Percentiles rank a stretch among this genome's conserved stretches.
Conservation (phyloP, 2,888 invertebrate genomes). For the Drosophila lutescens region DNA sequence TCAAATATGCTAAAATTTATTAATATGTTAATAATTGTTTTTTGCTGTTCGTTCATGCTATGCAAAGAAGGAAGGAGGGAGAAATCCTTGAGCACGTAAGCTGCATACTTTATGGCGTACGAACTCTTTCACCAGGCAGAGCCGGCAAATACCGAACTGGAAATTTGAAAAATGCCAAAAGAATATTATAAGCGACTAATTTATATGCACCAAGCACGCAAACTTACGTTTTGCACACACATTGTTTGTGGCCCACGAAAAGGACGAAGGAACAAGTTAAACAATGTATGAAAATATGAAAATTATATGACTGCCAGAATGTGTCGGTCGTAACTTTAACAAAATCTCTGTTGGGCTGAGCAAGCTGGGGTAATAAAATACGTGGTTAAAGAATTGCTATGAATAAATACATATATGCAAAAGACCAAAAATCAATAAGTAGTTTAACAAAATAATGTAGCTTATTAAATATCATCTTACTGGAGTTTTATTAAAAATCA, state of each 20-base stretch:
- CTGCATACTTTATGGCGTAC: slow-evolving; percentile 76
- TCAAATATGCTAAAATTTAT: slow-evolving; percentile 79
- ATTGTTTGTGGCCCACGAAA: slow-evolving; percentile 57
- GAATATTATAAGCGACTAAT: slow-evolving; percentile 77
- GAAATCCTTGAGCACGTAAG: slow-evolving; percentile 75
- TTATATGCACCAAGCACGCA: slow-evolving; percentile 77
- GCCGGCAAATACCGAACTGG: slow-evolving; percentile 73
- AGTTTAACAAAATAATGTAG: neutral
- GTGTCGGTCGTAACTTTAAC: slow-evolving; percentile 76
- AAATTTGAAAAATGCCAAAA: slow-evolving; percentile 79
- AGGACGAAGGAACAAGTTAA: slow-evolving; percentile 59
- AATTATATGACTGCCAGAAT: slow-evolving; percentile 72
- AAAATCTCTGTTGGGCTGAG: slow-evolving; percentile 46
- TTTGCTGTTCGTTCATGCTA: slow-evolving; percentile 40
- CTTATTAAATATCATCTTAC: neutral
- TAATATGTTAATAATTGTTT: slow-evolving; percentile 82
- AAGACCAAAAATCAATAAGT: neutral
- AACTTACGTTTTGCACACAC: slow-evolving; percentile 79
- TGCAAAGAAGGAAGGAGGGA: neutral
- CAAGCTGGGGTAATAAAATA: slow-evolving; percentile 12
- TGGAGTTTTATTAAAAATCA: neutral
- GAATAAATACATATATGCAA: neutral
- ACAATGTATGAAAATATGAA: slow-evolving; percentile 78
- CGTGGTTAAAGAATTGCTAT: slow-evolving; percentile 2
- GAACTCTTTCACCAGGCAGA: slow-evolving; percentile 71